Evolutionary conservation across 2,797 vertebrate species (phyloP).

Genomic region (Gorsachius magnificus): DNA sequence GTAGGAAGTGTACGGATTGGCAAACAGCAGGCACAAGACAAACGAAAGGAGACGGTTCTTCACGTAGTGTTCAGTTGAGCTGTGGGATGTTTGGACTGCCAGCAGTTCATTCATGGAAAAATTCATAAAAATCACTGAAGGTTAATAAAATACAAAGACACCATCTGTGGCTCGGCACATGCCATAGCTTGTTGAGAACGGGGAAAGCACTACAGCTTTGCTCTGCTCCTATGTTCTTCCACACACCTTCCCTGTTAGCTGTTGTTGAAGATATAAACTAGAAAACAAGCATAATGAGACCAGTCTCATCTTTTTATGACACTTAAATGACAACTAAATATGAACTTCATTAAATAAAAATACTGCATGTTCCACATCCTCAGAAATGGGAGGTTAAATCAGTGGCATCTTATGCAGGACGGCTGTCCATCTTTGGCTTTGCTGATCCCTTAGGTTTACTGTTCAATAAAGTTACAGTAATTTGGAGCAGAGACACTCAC

Average conservation of each 20-base stretch:
- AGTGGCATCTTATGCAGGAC: not conserved
- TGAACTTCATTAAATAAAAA: not conserved
- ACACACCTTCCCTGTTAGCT: not conserved
- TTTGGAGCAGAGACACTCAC: constrained; percentile 8
- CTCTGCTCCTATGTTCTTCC: not conserved
- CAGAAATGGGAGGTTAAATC: not conserved
- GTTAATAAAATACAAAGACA: not conserved
- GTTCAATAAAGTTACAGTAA: not conserved
- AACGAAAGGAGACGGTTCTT: not conserved
- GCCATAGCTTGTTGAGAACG: not conserved
- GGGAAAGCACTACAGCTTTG: not conserved
- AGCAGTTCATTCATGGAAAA: not conserved
- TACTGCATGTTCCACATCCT: not conserved
- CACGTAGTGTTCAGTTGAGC: not conserved
- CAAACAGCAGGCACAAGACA: not conserved
- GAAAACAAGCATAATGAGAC: not conserved
- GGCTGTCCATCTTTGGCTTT: rapidly evolving
- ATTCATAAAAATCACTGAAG: not conserved
- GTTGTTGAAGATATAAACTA: not conserved
- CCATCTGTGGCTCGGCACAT: not conserved
- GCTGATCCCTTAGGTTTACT: not conserved
- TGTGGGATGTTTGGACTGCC: not conserved
- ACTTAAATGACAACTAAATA: not conserved
- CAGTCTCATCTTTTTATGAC: not conserved
- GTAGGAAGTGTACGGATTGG: not conserved